Evolutionary conservation across 2,113 vertebrate species (phyloP).

Genomic region (Cercocebus atys): DNA sequence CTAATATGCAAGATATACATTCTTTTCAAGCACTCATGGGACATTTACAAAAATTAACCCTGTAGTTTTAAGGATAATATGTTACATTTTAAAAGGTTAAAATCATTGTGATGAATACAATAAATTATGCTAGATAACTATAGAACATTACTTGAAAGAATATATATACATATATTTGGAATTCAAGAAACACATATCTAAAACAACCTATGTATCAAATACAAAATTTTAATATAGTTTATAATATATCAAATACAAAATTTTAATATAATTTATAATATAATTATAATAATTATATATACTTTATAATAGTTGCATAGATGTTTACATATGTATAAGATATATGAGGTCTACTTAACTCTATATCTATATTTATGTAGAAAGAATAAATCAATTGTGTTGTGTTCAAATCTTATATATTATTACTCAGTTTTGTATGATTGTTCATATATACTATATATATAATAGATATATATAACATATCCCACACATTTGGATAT

Average conservation of each 20-base stretch:
- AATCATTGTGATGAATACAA: not conserved
- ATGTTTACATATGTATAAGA: not conserved
- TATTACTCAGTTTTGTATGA: not conserved
- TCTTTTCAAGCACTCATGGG: not conserved
- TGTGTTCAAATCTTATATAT: not conserved
- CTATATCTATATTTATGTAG: not conserved
- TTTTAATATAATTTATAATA: not conserved
- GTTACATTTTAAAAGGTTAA: not conserved
- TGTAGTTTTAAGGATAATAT: not conserved
- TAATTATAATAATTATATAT: no score
- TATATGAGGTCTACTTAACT: not conserved
- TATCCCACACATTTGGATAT: no score
- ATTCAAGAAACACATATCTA: not conserved
- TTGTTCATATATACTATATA: not conserved
- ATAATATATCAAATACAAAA: not conserved
- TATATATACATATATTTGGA: not conserved
- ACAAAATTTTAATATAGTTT: not conserved
- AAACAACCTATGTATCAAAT: not conserved
- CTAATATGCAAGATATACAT: not conserved
- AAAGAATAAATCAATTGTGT: not conserved
- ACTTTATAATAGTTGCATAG: not conserved
- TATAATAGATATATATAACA: no score
- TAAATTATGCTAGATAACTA: not conserved
- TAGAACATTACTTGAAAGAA: not conserved
- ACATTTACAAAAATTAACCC: not conserved